Base-by-base conservation (phyloP, 2,113 vertebrate species). In the Podarcis cretensis region DNA sequence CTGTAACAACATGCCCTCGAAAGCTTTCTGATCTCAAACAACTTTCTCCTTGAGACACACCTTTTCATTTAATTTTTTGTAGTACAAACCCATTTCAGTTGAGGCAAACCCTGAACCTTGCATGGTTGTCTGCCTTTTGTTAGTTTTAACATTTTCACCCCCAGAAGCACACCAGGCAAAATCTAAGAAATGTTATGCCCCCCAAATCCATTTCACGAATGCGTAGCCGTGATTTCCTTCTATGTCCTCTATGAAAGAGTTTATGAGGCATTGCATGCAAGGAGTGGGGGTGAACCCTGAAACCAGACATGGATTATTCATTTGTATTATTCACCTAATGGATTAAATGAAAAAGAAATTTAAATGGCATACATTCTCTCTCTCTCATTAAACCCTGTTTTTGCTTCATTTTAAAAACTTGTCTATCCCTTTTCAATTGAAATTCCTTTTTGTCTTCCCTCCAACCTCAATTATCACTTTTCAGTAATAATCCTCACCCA, bases 301-400 rank as follows among this genome's bases (percentile, higher is more conserved):
- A 92, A 92, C 8, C 37, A 89, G 94, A 92, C 94, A 88, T 0
- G 87, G 84, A 92, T 93, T 94, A 92, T 93, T 94, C 43, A 90
- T 91, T 94, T 93, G 63, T 86, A 43, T 92, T 87, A 89, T 48
- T 54, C 80, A 23, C 9, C 7, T 10, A 48, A 48, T 21, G 30
- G n/a, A 84, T 79, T 71, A 84, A 68, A 37, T 0, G 18, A 85
- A 30, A 32, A 3, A 81, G 85, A 18, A 79, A 32, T 69, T 77
- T 91, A 30, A 63, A 83, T 3, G 59, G 54, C 3, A 86, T 77
- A 91, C 4, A 65, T 77, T 92, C 12, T 77, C 21, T 43, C 89
- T 91, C 43, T 43, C 89, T 92, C 43, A 57, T 75, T 83, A 91
- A 73, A 87, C 83, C 40, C 77, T 63, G 25, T 3, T 21, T 87